Conservation (phyloP, 2,113 vertebrate species). For the Pontoporia blainvillei region DNA sequence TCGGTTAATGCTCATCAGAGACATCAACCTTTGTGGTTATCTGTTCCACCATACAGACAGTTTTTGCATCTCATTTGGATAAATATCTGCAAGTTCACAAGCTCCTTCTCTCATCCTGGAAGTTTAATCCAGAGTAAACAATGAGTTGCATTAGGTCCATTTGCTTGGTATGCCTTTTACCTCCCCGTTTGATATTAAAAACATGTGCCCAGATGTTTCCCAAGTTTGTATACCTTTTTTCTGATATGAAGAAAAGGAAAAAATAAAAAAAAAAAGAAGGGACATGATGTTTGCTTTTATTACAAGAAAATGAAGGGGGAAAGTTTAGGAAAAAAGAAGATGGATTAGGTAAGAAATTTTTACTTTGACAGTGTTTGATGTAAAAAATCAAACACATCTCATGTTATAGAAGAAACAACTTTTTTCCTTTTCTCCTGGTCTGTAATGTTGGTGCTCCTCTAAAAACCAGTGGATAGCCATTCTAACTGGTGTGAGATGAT, state of each 20-base stretch:
- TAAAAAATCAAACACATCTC: background rate
- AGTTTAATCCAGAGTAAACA: background rate
- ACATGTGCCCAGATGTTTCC: background rate
- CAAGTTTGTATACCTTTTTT: background rate
- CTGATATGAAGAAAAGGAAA: background rate
- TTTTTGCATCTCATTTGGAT: background rate
- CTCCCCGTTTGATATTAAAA: background rate
- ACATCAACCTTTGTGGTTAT: background rate
- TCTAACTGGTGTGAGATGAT: too few relatives aligned
- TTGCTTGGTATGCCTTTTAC: background rate
- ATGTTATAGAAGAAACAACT: background rate
- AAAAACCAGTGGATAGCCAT: background rate
- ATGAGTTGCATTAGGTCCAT: background rate
- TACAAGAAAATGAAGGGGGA: background rate
- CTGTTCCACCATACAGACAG: background rate
- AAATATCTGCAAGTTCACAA: background rate
- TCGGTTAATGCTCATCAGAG: background rate
- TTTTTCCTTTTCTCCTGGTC: background rate
- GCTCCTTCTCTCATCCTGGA: background rate
- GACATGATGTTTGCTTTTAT: background rate
- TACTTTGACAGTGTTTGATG: constrained; percentile 27
- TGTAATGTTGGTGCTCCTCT: background rate
- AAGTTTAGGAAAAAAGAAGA: background rate
- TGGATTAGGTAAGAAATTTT: background rate
- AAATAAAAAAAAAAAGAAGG: background rate